Percentiles rank a stretch among this genome's conserved stretches.
Conservation (phyloP, 2,797 vertebrate genomes). For the Nannoperca obscura region DNA sequence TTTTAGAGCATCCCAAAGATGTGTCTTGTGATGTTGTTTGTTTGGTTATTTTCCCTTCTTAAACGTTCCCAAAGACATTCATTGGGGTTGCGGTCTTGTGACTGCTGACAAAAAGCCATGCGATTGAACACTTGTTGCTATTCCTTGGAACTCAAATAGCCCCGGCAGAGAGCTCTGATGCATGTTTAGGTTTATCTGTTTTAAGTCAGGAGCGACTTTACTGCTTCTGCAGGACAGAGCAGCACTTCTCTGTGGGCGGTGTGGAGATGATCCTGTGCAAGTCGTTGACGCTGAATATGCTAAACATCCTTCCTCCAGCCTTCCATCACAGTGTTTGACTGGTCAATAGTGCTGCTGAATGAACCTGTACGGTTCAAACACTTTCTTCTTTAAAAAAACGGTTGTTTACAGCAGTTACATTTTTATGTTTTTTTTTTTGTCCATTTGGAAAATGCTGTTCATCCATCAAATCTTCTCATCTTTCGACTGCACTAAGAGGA, state of each 20-base stretch:
- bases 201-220: neutral
- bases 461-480: constrained; percentile 1
- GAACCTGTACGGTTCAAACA: neutral
- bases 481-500: neutral
- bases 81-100: constrained; percentile 66
- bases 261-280: constrained; percentile 1
- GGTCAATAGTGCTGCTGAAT: neutral
- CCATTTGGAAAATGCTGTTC: neutral
- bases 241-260: neutral
- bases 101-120: constrained; percentile 54
- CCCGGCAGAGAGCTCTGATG: neutral
- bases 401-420: constrained; percentile 1
- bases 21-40: constrained; percentile 70
- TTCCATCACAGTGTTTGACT: neutral
- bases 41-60: constrained; percentile 25
- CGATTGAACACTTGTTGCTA: constrained; percentile 45
- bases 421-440: neutral
- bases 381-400: neutral
- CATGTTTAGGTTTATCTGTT: constrained; percentile 24
- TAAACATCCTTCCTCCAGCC: neutral
- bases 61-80: constrained; percentile 52
- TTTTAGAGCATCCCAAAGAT: constrained; percentile 32
- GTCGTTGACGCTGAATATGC: neutral
- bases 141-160: constrained; percentile 38
- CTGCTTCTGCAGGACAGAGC: neutral